A percentile compares a stretch with the other conserved stretches of the same genome.
These are phyloP conservation scores for Crotophaga sulcirostris DNA, from an alignment of 2,113 vertebrate genomes.

Conservation along the genomic window DNA sequence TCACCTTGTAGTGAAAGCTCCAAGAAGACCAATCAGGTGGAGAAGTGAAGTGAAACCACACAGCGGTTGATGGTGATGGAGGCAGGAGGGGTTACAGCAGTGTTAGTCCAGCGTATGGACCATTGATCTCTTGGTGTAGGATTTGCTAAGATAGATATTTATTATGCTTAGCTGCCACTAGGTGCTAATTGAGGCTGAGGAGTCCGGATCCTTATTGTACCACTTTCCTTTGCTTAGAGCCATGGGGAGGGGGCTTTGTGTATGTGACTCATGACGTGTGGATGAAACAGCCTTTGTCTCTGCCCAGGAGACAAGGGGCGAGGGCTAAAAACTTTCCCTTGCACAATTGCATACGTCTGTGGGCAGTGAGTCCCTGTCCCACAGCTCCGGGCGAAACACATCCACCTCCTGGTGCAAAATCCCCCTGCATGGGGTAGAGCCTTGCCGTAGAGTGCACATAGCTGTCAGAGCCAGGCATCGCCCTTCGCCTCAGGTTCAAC, in stretches of 20 bases:
- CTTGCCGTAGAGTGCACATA: neutral
- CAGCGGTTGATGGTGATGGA: neutral
- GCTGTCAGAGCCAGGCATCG: neutral
- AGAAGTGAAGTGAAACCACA: slow-evolving; percentile 19
- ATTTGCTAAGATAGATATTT: neutral
- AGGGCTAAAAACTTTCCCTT: neutral
- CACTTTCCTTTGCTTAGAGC: neutral
- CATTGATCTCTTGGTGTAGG: neutral
- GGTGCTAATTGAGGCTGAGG: neutral
- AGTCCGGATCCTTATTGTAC: neutral
- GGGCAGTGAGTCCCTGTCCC: neutral
- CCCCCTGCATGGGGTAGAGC: neutral
- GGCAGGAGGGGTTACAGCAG: neutral
- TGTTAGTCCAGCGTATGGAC: neutral
- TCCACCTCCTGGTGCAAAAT: neutral
- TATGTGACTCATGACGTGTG: neutral
- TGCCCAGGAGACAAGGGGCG: neutral
- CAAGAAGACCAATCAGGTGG: neutral
- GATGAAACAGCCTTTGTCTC: neutral
- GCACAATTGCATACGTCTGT: neutral
- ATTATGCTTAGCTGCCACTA: neutral
- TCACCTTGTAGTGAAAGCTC: slow-evolving; percentile 25
- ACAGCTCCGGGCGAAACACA: no score
- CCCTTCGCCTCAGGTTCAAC: neutral
- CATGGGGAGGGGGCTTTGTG: neutral